Evolutionary conservation across 2,888 invertebrate species (phyloP), one percentile per base, ranked within the genome.

Genomic region (Zygothrica quintamaculata): DNA sequence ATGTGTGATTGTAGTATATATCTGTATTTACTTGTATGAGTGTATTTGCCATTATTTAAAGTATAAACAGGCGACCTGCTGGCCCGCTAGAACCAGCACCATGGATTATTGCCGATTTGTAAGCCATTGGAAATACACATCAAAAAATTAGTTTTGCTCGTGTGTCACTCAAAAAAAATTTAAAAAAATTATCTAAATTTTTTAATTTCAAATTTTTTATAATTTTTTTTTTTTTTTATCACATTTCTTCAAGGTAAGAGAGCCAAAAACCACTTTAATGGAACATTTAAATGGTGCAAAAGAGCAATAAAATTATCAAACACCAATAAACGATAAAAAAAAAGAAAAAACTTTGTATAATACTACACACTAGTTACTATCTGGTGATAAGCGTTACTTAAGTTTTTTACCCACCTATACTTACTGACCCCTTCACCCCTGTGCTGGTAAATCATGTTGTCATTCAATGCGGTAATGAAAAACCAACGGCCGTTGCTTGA

Each of bases 231-330:
- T 55, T 56, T 34, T 34, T 65, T 65, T 65, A 29, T 56, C 39
- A 68, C 42, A 57, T 66, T 77, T 70, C 59, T 78, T 84, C 39
- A 78, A 78, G 78, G 78, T 78, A 84, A 78, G 84, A 80, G 39
- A n/a, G n/a, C n/a, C 59, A 65, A 39, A 65, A 56, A 48, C 9
- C 39, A 39, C 64, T 55, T 51, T 66, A 25, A 40, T 42, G 84
- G 77, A 69, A 50, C 22, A 36, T 42, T 56, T 65, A 61, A 76
- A 74, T 80, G n/a, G n/a, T n/a, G 64, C 70, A 77, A 66, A 69
- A 44, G 36, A 44, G 59, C 58, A 65, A 50, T 70, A 61, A 70
- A 47, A 39, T 34, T 15, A 33, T 34, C 33, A 42, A 40, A 39
- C 22, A 66, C 39, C 34, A 25, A 29, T 48, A 47, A 43, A 55